Evolutionary conservation across 2,888 invertebrate species (phyloP).

Genomic region (Drosophila ustulata): DNA sequence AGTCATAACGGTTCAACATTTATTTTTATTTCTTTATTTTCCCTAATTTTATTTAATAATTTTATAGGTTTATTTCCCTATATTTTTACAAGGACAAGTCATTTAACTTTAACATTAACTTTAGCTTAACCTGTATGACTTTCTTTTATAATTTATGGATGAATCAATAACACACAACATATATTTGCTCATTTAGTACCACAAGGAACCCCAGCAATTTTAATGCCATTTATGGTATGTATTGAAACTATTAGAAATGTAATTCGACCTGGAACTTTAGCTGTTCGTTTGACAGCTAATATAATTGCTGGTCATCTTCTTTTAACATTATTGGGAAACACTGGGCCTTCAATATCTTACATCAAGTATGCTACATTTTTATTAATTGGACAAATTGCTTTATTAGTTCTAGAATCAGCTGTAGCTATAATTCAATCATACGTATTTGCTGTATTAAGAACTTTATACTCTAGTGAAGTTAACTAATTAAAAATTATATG

Average conservation of each 20-base stretch:
- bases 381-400: constrained; percentile 84
- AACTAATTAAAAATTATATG: constrained; percentile 54
- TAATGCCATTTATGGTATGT: constrained; percentile 91
- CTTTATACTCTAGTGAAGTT: too few species aligned
- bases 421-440: too few species aligned
- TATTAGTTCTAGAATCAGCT: constrained; percentile 85
- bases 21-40: too few species aligned
- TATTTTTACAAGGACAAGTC: constrained; percentile 90
- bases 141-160: constrained; percentile 88
- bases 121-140: constrained; percentile 88
- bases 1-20: too few species aligned
- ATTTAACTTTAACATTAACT: constrained; percentile 87
- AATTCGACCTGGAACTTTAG: constrained; percentile 89
- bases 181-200: constrained; percentile 90
- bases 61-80: constrained; percentile 84
- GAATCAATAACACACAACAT: constrained; percentile 87
- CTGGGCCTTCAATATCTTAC: constrained; percentile 73
- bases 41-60: constrained; percentile 86
- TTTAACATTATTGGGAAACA: constrained; percentile 87
- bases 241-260: constrained; percentile 91
- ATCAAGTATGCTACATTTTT: constrained; percentile 70
- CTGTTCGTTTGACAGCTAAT: constrained; percentile 90
- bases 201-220: constrained; percentile 87
- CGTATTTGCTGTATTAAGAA: too few species aligned
- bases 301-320: constrained; percentile 90